Evolutionary conservation across 64 coral and sea anemone genomes (phyloP).

Genomic region (Acropora tenuis): DNA sequence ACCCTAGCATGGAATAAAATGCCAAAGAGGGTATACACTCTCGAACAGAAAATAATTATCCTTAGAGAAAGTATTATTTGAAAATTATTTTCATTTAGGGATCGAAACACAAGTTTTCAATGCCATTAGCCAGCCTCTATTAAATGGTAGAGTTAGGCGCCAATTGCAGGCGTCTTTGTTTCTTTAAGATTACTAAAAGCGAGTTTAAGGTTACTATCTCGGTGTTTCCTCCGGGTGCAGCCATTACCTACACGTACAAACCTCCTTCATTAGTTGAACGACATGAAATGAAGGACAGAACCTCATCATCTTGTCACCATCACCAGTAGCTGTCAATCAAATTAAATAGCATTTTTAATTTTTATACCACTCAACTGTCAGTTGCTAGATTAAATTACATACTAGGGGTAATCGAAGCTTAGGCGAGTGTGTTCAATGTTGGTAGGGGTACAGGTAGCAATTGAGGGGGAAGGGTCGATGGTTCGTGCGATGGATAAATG

Average conservation of each 20-base stretch:
- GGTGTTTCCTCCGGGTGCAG: too few species aligned
- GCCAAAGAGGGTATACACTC: too few species aligned
- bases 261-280: slow-evolving; percentile 75
- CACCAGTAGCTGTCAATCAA: slow-evolving; percentile 63
- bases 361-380: not conserved
- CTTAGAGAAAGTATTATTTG: too few species aligned
- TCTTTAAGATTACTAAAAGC: too few species aligned
- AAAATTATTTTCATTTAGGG: not conserved
- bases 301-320: slow-evolving; percentile 74
- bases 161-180: not conserved
- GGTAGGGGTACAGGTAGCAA: too few species aligned
- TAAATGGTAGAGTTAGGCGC: not conserved
- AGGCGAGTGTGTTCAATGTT: too few species aligned
- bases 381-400: too few species aligned
- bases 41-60: too few species aligned
- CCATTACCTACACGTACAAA: not conserved
- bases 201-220: too few species aligned
- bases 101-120: not conserved
- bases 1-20: not conserved
- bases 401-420: too few species aligned
- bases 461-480: too few species aligned
- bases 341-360: not conserved
- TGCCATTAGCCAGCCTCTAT: not conserved
- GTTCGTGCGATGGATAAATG: too few species aligned
- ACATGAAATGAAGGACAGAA: slow-evolving; percentile 76